Evolutionary conservation across 2,888 invertebrate genomes (phyloP).

Genomic region (Meliscaeva auricollis): DNA sequence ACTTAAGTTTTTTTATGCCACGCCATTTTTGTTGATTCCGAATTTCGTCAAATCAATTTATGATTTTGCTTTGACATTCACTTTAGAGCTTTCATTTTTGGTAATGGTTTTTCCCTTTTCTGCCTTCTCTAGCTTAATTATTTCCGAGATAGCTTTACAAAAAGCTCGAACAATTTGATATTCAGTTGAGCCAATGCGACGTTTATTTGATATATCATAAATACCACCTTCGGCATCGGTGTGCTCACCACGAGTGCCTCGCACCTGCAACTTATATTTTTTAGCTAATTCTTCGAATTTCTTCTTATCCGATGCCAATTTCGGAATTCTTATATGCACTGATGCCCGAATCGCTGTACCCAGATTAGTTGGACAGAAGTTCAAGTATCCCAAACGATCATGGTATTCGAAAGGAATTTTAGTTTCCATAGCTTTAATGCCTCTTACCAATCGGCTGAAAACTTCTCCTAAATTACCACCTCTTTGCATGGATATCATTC

Average conservation of each 20-base stretch:
- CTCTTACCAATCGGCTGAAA: conserved; percentile 93
- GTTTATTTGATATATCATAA: conserved; percentile 98
- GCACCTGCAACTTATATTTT: conserved; percentile 95
- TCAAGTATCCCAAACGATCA: conserved; percentile 97
- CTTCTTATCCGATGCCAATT: conserved; percentile 94
- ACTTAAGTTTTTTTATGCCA: too few species aligned
- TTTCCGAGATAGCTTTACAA: conserved; percentile 96
- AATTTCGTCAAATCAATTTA: too few species aligned
- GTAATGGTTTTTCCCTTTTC: conserved; percentile 73
- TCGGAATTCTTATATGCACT: conserved; percentile 98
- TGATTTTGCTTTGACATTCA: too few species aligned
- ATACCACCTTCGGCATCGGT: conserved; percentile 97
- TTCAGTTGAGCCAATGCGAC: conserved; percentile 98
- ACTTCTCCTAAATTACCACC: conserved; percentile 96
- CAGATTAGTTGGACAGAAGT: conserved; percentile 99
- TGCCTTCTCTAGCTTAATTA: conserved; percentile 95
- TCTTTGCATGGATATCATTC: conserved; percentile 99
- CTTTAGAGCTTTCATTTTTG: too few species aligned
- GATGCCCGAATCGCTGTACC: conserved; percentile 99
- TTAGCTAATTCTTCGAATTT: conserved; percentile 95
- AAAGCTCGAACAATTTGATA: conserved; percentile 96
- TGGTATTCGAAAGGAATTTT: conserved; percentile 97
- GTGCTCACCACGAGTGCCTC: conserved; percentile 97
- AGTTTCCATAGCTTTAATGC: conserved; percentile 96
- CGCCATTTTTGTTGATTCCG: too few species aligned